Evolutionary conservation across 2,113 vertebrate genomes (phyloP).

Genomic region (Grallaria varia): DNA sequence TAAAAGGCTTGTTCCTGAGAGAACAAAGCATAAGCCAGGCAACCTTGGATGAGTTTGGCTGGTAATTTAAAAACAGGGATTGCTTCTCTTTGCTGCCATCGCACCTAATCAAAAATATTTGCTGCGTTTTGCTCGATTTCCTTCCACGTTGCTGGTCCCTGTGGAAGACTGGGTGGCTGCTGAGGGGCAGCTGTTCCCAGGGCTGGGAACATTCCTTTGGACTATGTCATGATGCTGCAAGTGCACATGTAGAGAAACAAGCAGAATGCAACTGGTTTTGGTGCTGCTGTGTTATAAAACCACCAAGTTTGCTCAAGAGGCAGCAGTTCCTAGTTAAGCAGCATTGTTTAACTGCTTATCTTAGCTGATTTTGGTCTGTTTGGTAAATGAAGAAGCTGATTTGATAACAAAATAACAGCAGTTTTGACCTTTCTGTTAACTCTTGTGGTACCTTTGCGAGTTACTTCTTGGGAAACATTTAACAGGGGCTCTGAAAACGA

Average conservation of each 20-base stretch:
- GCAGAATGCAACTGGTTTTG: not conserved
- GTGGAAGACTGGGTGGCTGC: not conserved
- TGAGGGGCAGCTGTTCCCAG: conserved; percentile 23
- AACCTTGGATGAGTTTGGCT: no score
- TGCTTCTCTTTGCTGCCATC: not conserved
- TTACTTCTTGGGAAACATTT: not conserved
- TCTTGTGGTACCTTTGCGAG: not conserved
- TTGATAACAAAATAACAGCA: not conserved
- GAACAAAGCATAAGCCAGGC: not conserved
- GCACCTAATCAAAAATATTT: not conserved
- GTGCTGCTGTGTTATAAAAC: not conserved
- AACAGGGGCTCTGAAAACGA: not conserved
- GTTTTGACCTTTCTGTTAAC: not conserved
- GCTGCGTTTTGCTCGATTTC: not conserved
- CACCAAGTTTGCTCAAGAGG: not conserved
- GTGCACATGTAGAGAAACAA: not conserved
- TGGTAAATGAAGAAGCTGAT: not conserved
- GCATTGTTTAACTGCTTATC: not conserved
- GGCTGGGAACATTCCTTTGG: conserved; percentile 36
- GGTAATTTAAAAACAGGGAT: not conserved
- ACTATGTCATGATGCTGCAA: conserved; percentile 15
- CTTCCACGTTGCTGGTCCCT: not conserved
- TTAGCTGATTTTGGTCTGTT: not conserved
- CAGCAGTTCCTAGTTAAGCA: not conserved
- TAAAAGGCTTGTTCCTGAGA: not conserved